Conservation (phyloP, 2,888 invertebrate species). For the Myopa tessellatipennis region DNA sequence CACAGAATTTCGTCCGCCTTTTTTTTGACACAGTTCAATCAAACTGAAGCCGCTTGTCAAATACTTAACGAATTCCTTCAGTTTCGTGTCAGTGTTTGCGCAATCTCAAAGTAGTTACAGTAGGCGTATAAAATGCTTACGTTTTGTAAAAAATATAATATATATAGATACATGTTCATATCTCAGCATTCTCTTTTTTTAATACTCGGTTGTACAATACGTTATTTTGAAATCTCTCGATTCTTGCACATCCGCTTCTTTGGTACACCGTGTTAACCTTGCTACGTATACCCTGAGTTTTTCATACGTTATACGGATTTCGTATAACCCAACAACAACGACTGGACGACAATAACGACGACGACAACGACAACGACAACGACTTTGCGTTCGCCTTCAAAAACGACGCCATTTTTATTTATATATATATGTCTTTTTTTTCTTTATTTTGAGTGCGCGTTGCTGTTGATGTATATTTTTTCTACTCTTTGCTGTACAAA, state of each 20-base stretch:
- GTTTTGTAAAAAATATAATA: too few relatives aligned
- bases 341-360: constrained; percentile 53
- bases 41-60: too few relatives aligned
- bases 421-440: constrained; percentile 3
- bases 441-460: constrained; percentile 7
- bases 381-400: constrained; percentile 33
- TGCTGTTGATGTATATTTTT: constrained; percentile 6
- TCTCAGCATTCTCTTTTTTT: too few relatives aligned
- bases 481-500: constrained; percentile 26
- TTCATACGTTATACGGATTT: constrained; percentile 51
- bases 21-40: too few relatives aligned
- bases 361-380: constrained; percentile 47
- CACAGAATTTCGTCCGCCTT: too few relatives aligned
- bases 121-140: too few relatives aligned
- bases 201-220: too few relatives aligned
- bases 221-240: too few relatives aligned
- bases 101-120: too few relatives aligned
- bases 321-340: constrained; percentile 47
- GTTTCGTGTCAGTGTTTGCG: too few relatives aligned
- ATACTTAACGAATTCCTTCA: too few relatives aligned
- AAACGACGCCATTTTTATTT: constrained; percentile 38
- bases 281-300: constrained; percentile 47
- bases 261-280: constrained; percentile 45
- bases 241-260: constrained; percentile 33
- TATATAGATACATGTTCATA: too few relatives aligned